phyloP scores from a whole-genome alignment of 2,888 invertebrate genomes.

The Melinaea marsaeus region DNA sequence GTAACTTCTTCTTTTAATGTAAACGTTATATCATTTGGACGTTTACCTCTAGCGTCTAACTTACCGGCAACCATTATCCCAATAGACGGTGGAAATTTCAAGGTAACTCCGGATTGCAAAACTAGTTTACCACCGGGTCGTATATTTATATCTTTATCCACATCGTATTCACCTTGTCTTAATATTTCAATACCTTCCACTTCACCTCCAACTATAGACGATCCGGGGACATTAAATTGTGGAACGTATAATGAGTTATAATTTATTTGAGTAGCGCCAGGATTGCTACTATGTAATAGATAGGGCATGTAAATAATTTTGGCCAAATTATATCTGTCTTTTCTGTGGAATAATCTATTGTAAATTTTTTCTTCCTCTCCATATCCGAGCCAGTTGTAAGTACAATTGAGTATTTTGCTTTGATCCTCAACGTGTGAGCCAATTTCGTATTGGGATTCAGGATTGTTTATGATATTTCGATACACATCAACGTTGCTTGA shows the following conservation, averaged over 20 bases:
- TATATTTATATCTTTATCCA: constrained; percentile 95
- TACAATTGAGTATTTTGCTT: constrained; percentile 94
- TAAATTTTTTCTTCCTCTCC: constrained; percentile 85
- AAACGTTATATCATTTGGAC: constrained; percentile 87
- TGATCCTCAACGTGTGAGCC: constrained; percentile 97
- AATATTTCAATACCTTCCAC: constrained; percentile 93
- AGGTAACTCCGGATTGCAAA: constrained; percentile 90
- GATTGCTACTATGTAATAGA: constrained; percentile 91
- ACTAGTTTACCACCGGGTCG: constrained; percentile 94
- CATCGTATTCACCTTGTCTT: constrained; percentile 91
- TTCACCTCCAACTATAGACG: constrained; percentile 90
- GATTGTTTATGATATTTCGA: constrained; percentile 94
- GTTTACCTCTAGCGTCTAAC: constrained; percentile 88
- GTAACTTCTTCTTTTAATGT: constrained; percentile 87
- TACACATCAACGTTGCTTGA: constrained; percentile 93
- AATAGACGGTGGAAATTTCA: constrained; percentile 94
- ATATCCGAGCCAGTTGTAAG: constrained; percentile 95
- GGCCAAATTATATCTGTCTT: constrained; percentile 96
- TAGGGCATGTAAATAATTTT: constrained; percentile 95
- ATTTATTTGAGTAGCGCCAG: constrained; percentile 90
- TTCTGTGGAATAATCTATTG: constrained; percentile 87
- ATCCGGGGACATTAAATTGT: constrained; percentile 83
- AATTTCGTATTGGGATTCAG: constrained; percentile 93
- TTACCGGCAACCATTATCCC: constrained; percentile 98
- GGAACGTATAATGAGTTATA: constrained; percentile 87